Percentiles rank a stretch among this genome's conserved stretches.
These are phyloP conservation scores for Gastrophryne carolinensis DNA, from an alignment of 2,797 vertebrate genomes.

Conservation along the genomic window DNA sequence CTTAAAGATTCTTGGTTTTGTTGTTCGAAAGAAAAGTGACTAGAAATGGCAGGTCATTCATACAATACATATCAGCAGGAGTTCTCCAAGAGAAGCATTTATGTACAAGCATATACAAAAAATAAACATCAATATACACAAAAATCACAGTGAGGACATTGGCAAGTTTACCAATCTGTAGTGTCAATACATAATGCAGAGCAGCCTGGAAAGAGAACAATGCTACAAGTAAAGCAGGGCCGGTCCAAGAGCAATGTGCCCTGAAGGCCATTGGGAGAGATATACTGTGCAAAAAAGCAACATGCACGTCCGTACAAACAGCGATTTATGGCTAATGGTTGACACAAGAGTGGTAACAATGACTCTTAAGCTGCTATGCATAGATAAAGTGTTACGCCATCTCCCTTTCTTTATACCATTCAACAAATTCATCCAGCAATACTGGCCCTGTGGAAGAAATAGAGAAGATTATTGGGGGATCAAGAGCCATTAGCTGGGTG, in stretches of 20 bases:
- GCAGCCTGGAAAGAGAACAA: constrained; percentile 79
- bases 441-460: constrained; percentile 86
- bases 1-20: constrained; percentile 52
- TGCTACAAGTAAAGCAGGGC: constrained; percentile 76
- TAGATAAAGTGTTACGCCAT: constrained; percentile 85
- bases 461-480: not conserved
- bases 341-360: constrained; percentile 83
- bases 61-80: constrained; percentile 76
- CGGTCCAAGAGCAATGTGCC: constrained; percentile 72
- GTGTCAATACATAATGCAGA: constrained; percentile 85
- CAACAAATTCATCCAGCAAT: constrained; percentile 98
- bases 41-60: constrained; percentile 74
- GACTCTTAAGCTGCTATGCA: constrained; percentile 76
- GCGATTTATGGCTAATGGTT: constrained; percentile 80
- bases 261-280: constrained; percentile 64
- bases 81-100: constrained; percentile 74
- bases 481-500: not conserved
- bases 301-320: constrained; percentile 76
- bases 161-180: constrained; percentile 81
- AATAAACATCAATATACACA: constrained; percentile 83
- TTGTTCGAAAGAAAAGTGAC: constrained; percentile 64
- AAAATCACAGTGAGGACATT: constrained; percentile 89
- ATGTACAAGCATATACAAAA: constrained; percentile 89
- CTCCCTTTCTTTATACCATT: constrained; percentile 99
- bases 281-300: constrained; percentile 73